Percentiles rank a stretch among this genome's conserved stretches.
phyloP scores from a whole-genome alignment of 1,140 invertebrate species.

The Eumeta japonica region DNA sequence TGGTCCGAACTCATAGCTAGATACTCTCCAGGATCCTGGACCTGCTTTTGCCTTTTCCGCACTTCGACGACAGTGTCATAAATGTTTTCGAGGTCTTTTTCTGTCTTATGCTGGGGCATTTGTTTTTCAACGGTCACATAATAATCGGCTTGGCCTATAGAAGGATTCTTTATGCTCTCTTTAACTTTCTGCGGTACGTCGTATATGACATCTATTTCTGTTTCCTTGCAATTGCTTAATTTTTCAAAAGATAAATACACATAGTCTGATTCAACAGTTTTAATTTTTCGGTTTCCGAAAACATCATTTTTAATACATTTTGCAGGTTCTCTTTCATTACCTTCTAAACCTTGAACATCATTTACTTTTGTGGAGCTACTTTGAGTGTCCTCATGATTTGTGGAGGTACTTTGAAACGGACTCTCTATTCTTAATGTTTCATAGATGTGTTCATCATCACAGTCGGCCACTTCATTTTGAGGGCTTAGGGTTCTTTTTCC shows the following conservation, averaged over 20 bases:
- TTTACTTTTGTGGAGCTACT: no score
- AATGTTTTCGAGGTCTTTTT: constrained; percentile 30
- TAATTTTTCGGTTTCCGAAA: constrained; percentile 14
- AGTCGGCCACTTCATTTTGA: constrained; percentile 18
- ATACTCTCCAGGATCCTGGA: constrained; percentile 30
- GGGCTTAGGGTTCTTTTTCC: constrained; percentile 11
- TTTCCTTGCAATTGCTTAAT: constrained; percentile 25
- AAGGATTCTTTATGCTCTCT: constrained; percentile 27
- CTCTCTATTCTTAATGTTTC: constrained; percentile 47
- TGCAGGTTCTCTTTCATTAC: constrained; percentile 11
- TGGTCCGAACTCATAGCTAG: constrained; percentile 48
- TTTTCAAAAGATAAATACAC: constrained; percentile 53
- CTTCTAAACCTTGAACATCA: neutral
- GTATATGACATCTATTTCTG: constrained; percentile 44
- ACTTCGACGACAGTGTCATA: constrained; percentile 44
- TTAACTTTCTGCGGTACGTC: constrained; percentile 45
- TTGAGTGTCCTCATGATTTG: no score
- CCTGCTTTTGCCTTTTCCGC: constrained; percentile 34
- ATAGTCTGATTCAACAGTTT: constrained; percentile 48
- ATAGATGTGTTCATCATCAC: constrained; percentile 60
- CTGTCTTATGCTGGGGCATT: constrained; percentile 11
- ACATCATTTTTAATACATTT: constrained; percentile 11
- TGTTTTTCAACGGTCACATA: constrained; percentile 43
- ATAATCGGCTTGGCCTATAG: constrained; percentile 20
- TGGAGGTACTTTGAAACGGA: no score